Percentiles rank a stretch among this genome's conserved stretches.
Conservation (phyloP, 2,888 invertebrate species). For the Fragum whitleyi region DNA sequence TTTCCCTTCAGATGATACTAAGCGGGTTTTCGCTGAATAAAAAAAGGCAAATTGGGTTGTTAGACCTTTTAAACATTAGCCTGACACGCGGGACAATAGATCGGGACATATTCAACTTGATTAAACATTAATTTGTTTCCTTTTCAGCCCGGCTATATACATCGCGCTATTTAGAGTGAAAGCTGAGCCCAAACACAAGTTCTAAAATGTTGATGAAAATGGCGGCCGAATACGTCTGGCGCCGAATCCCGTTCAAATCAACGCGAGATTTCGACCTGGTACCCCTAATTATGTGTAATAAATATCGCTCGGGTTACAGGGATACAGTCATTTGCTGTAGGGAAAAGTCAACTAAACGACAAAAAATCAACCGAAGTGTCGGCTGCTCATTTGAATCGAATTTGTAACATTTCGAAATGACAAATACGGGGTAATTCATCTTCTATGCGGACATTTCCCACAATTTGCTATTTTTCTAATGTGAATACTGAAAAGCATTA, state of each 20-base stretch:
- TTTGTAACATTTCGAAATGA: conserved; percentile 64
- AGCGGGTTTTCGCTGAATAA: conserved; percentile 12
- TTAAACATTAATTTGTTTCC: conserved; percentile 64
- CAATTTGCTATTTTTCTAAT: conserved; percentile 9
- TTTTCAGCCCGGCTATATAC: conserved; percentile 38
- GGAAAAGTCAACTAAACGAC: conserved; percentile 49
- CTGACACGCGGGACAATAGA: conserved; percentile 29
- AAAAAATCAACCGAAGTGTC: conserved; percentile 47
- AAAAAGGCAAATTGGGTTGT: conserved; percentile 28
- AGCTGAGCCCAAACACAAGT: conserved; percentile 24
- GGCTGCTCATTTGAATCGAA: conserved; percentile 57
- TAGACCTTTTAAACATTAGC: conserved; percentile 14
- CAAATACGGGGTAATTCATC: conserved; percentile 64
- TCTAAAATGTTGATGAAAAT: conserved; percentile 23
- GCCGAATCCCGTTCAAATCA: conserved; percentile 46
- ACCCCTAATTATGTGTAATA: conserved; percentile 58
- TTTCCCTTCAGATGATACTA: background rate
- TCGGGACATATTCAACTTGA: conserved; percentile 49
- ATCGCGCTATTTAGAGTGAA: conserved; percentile 24
- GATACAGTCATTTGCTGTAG: conserved; percentile 40
- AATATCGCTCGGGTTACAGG: conserved; percentile 44
- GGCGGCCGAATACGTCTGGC: conserved; percentile 43
- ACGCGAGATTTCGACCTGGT: conserved; percentile 31
- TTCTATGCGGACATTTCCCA: conserved; percentile 36
- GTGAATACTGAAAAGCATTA: background rate